Evolutionary conservation across 2,113 vertebrate species (phyloP), one percentile per base, ranked within the genome.

Genomic region (Rutilus rutilus): DNA sequence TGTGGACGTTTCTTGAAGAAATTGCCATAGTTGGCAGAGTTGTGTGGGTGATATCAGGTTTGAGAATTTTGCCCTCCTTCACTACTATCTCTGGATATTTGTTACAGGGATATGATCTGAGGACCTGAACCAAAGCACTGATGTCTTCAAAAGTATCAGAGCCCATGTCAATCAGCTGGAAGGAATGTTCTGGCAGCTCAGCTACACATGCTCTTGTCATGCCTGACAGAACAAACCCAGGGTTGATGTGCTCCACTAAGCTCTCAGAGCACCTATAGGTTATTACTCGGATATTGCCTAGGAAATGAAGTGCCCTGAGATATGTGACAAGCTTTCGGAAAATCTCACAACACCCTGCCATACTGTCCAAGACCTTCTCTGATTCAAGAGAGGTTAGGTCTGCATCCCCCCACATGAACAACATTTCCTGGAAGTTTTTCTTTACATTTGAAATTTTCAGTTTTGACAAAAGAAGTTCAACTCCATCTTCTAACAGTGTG

Each of bases 401-500:
- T 84, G 95, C 91, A 86, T 94, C 91, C 50, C 96, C 94, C 96
- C 96, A 97, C 88, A 97, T 78, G 88, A 96, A 97, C 36, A 97
- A 92, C 64, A 97, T 85, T 69, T 96, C 33, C 95, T 95, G 88
- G 82, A 94, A 96, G 50, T 89, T 91, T 76, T 90, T 86, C 71
- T 86, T 83, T 21, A 92, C 59, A 60, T 93, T 88, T 6, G 87
- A 89, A 77, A 92, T 93, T 11, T 92, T 91, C 47, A 92, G 85
- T 87, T 75, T 76, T 30, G 78, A 82, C 82, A 93, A 7, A 27
- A 93, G 64, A 87, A 69, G 71, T 3, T 88, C 87, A 85, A 92
- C 21, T 2, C 92, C 89, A 1, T 25, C 52, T 86, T 86, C 89
- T 39, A 77, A 0, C 84, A 92, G 87, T 59, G 86, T 78, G 27